These are phyloP conservation scores for Hystrix cristata DNA, from an alignment of 2,113 vertebrate genomes.

Conservation along the genomic window DNA sequence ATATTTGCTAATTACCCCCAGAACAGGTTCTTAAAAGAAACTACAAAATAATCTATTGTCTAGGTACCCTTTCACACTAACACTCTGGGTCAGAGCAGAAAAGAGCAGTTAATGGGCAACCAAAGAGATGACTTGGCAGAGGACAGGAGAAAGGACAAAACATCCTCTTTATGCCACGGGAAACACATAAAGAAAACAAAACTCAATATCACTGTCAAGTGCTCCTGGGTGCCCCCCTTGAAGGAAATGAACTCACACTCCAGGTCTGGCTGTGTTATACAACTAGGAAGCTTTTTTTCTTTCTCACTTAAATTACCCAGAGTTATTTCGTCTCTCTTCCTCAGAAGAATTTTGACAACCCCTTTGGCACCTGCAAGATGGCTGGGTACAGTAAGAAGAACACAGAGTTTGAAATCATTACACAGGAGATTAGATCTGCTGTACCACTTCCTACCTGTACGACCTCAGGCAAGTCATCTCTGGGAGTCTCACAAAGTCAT, in stretches of 20 bases:
- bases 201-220: constrained; percentile 52
- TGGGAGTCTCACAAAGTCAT: background rate
- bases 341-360: constrained; percentile 70
- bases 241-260: constrained; percentile 9
- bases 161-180: constrained; percentile 43
- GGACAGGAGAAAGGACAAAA: constrained; percentile 70
- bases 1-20: constrained; percentile 53
- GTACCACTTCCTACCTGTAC: constrained; percentile 24
- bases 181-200: constrained; percentile 74
- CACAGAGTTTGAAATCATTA: constrained; percentile 67
- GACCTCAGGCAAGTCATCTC: background rate
- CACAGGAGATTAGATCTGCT: constrained; percentile 52
- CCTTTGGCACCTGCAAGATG: constrained; percentile 61
- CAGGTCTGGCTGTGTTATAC: constrained; percentile 37
- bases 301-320: constrained; percentile 69
- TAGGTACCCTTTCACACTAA: constrained; percentile 19
- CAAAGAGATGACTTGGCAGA: constrained; percentile 67
- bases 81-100: constrained; percentile 27
- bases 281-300: constrained; percentile 70
- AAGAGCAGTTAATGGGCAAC: constrained; percentile 66
- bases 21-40: constrained; percentile 61
- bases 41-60: constrained; percentile 21
- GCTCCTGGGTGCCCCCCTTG: background rate
- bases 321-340: constrained; percentile 68
- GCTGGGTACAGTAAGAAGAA: background rate